Percentiles rank a stretch among this genome's conserved stretches.
Conservation (phyloP, 2,113 vertebrate species). For the Bostrychus sinensis region DNA sequence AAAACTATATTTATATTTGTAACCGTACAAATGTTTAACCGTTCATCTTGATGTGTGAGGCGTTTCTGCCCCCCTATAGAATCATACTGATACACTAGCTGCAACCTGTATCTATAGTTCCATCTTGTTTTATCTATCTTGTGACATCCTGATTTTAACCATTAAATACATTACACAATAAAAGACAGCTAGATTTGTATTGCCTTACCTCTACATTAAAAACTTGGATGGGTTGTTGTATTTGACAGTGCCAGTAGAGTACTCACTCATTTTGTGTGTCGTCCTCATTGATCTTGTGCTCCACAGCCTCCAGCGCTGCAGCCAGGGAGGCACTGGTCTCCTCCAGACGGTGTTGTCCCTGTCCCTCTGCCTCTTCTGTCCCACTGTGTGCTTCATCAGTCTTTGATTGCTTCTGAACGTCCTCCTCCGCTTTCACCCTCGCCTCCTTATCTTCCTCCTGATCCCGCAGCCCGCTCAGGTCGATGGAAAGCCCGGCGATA, state of each 20-base stretch:
- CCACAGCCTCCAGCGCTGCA: conserved; percentile 90
- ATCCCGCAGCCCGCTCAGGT: conserved; percentile 66
- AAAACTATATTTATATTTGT: too few relatives aligned
- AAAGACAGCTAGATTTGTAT: too few relatives aligned
- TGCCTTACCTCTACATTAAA: too few relatives aligned
- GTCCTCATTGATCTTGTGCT: conserved; percentile 92
- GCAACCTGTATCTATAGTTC: too few relatives aligned
- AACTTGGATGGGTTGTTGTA: too few relatives aligned
- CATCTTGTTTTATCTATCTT: too few relatives aligned
- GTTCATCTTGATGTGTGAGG: too few relatives aligned
- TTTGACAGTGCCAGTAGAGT: background rate
- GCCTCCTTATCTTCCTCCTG: conserved; percentile 67
- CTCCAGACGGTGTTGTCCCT: conserved; percentile 85
- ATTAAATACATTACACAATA: too few relatives aligned
- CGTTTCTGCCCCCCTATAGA: too few relatives aligned
- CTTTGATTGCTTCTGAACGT: conserved; percentile 8
- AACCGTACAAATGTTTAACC: too few relatives aligned
- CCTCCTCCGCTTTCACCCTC: conserved; percentile 28
- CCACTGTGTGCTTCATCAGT: conserved; percentile 38
- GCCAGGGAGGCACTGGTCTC: conserved; percentile 92
- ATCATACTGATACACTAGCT: too few relatives aligned
- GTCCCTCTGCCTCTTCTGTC: conserved; percentile 59
- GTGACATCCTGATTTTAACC: too few relatives aligned
- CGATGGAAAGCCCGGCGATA: conserved; percentile 84
- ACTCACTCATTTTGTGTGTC: conserved; percentile 86